Evolutionary conservation across 2,888 invertebrate species (phyloP).

Genomic region (Panzeria rudis): DNA sequence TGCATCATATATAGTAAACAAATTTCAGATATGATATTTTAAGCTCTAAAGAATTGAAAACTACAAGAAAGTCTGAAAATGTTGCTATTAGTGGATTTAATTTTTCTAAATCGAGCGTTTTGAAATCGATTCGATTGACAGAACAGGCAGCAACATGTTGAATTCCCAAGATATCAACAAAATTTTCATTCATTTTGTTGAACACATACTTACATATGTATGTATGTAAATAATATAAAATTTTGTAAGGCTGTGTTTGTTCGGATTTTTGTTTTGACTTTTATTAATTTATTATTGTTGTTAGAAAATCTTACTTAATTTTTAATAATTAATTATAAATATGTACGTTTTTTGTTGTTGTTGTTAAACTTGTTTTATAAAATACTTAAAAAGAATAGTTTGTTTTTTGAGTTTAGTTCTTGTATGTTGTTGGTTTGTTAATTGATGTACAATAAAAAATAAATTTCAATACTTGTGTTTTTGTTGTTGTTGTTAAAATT

Average conservation of each 20-base stretch:
- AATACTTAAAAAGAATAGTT: slow-evolving; percentile 70
- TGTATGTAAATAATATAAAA: too few relatives aligned
- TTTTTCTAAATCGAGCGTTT: too few relatives aligned
- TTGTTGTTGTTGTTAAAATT: slow-evolving; percentile 51
- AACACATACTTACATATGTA: neutral
- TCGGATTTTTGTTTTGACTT: slow-evolving; percentile 31
- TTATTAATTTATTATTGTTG: slow-evolving; percentile 47
- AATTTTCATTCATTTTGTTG: neutral
- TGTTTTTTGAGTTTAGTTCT: slow-evolving; percentile 57
- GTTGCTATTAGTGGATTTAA: too few relatives aligned
- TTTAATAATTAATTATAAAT: slow-evolving; percentile 56
- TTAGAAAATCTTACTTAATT: slow-evolving; percentile 61
- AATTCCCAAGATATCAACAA: neutral
- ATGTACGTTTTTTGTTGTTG: slow-evolving; percentile 50
- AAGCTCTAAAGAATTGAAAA: too few relatives aligned
- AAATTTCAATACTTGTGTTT: slow-evolving; percentile 66
- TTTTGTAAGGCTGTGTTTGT: slow-evolving; percentile 43
- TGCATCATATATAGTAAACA: too few relatives aligned
- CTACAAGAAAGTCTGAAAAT: too few relatives aligned
- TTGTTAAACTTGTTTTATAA: slow-evolving; percentile 47
- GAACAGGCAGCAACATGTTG: too few relatives aligned
- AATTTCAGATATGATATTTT: too few relatives aligned
- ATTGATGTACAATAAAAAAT: slow-evolving; percentile 70
- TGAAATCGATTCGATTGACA: too few relatives aligned
- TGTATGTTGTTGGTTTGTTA: slow-evolving; percentile 52